Evolutionary conservation across 2,888 invertebrate genomes (phyloP), one percentile per base, ranked within the genome.

Genomic region (Ophion ventricosus): DNA sequence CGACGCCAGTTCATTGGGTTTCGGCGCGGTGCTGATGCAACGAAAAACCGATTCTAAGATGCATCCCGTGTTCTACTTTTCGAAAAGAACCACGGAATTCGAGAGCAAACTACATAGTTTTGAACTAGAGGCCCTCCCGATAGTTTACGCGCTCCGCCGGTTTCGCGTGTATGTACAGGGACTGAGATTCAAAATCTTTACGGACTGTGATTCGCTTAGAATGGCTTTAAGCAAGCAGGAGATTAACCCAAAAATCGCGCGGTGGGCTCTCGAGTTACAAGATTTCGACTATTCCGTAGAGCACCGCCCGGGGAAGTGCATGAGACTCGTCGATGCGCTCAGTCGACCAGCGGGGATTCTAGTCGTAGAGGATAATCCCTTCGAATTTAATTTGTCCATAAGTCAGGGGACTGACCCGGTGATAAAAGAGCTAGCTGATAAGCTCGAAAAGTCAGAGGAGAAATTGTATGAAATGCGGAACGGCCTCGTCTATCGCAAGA

Each of bases 321-420:
- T 90, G 89, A 64, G 54, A 8, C 90, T 90, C 78, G 90, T 88
- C 3, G 90, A 91, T 83, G 90, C 89, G 8, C 77, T 90, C n/a
- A 89, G 88, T 61, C 67, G 85, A 0, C 54, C 20, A 7, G 59
- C 43, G 1, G 59, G 67, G 1, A 29, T 67, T 17, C 25, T 74
- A 8, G n/a, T 74, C 0, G 26, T 86, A 8, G 85, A 85, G 14
- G 84, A 82, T 23, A 86, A 85, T 69, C 75, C 85, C 0, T 79
- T 86, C 20, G 83, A 86, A 59, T 78, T 66, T 11, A 82, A 84
- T 74, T 73, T 86, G 0, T 56, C 82, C 0, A 8, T 88, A 35
- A 29, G 79, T 57, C 87, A 86, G 29, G 70, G 43, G 29, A 57
- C 70, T 3, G 85, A 82, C 59, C 64, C 73, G 7, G 25, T 17